phyloP scores from a whole-genome alignment of 2,797 vertebrate species.

The Microctenopoma stevenorrisi region DNA sequence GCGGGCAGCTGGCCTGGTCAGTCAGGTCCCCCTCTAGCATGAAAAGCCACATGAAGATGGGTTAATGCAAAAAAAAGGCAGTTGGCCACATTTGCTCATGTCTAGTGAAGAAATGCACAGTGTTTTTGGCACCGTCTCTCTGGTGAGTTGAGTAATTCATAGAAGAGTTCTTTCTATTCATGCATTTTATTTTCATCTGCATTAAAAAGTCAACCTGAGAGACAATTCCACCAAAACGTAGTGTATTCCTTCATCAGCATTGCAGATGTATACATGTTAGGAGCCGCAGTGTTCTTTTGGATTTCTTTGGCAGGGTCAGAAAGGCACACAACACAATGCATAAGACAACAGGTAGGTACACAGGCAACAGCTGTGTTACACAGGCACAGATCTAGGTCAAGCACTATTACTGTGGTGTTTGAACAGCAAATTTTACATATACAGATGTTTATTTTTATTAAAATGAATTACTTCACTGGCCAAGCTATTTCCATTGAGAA shows the following conservation, averaged over 20 bases:
- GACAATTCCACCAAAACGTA: conserved; percentile 33
- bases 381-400: conserved; percentile 57
- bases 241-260: conserved; percentile 51
- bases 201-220: conserved; percentile 7
- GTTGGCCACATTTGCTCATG: not conserved
- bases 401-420: conserved; percentile 28
- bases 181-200: not conserved
- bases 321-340: conserved; percentile 39
- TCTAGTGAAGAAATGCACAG: conserved; percentile 46
- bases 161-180: not conserved
- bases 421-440: not conserved
- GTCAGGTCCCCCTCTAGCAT: conserved; percentile 93
- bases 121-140: conserved; percentile 6
- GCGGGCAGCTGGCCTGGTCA: conserved; percentile 90
- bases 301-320: conserved; percentile 47
- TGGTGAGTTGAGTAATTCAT: not conserved
- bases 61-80: conserved; percentile 9
- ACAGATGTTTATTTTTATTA: not conserved
- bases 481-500: no score
- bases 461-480: no score
- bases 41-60: conserved; percentile 19
- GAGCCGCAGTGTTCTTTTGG: conserved; percentile 26
- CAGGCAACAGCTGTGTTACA: conserved; percentile 47
- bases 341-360: conserved; percentile 32
- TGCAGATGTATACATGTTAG: conserved; percentile 49